phyloP scores from a whole-genome alignment of 2,797 vertebrate genomes.

The Smutsia gigantea region DNA sequence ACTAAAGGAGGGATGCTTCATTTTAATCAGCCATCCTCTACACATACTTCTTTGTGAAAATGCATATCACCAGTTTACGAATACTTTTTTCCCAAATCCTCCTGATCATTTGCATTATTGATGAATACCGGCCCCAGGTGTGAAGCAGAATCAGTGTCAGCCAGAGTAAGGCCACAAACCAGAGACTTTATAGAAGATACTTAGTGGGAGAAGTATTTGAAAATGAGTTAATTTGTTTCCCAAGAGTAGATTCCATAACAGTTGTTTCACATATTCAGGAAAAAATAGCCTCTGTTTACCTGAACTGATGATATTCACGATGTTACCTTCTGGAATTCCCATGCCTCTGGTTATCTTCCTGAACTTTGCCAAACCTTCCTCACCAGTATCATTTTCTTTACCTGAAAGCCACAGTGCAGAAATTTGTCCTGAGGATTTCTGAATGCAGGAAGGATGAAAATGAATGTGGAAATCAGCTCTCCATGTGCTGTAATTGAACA shows the following conservation, averaged over 20 bases:
- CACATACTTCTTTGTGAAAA: not conserved
- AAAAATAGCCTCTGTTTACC: not conserved
- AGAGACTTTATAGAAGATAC: not conserved
- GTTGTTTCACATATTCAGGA: not conserved
- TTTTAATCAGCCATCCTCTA: no score
- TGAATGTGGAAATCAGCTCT: fast-evolving
- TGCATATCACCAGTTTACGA: fast-evolving
- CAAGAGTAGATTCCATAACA: not conserved
- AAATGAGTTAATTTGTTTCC: not conserved
- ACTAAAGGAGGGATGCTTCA: no score
- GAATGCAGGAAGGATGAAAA: not conserved
- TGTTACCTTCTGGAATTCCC: not conserved
- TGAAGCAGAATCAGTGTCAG: not conserved
- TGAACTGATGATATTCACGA: fast-evolving
- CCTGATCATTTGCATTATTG: fast-evolving
- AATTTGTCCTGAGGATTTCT: not conserved
- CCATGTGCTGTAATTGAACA: no score
- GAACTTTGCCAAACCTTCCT: fast-evolving
- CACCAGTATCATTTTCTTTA: fast-evolving
- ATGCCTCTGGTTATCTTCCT: fast-evolving
- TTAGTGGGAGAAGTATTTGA: not conserved
- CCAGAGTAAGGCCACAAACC: no score
- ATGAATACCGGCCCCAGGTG: no score
- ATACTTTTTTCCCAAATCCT: fast-evolving
- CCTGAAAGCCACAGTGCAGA: not conserved